Evolutionary conservation across 2,888 invertebrate genomes (phyloP).

Genomic region (Caenorhabditis wallacei): DNA sequence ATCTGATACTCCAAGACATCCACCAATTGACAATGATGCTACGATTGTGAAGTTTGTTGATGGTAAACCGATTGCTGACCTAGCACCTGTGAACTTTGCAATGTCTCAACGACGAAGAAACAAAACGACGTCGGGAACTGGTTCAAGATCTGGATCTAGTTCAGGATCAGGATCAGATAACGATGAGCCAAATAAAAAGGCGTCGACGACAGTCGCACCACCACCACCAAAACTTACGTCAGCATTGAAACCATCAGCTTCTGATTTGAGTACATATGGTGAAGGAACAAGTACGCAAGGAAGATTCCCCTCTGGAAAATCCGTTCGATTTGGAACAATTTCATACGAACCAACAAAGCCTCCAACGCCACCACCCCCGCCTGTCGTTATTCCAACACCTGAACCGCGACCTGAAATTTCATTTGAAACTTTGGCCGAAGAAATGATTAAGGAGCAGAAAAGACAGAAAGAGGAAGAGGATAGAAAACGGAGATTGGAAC

Average conservation of each 20-base stretch:
- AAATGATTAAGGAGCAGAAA: conserved; percentile 7
- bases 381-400: neutral
- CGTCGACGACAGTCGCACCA: neutral
- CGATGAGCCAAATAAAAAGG: neutral
- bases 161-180: conserved; percentile 8
- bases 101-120: neutral
- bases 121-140: neutral
- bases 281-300: neutral
- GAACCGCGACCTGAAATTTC: conserved; percentile 20
- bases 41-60: conserved; percentile 41
- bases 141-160: neutral
- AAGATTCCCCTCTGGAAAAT: neutral
- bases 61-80: conserved; percentile 40
- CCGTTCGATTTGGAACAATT: conserved; percentile 17
- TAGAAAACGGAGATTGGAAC: neutral
- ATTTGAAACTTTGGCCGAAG: conserved; percentile 10
- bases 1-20: neutral
- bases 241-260: neutral
- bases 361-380: neutral
- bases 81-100: neutral
- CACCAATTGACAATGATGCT: neutral
- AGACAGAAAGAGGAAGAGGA: neutral
- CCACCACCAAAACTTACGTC: neutral
- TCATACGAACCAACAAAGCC: neutral
- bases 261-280: neutral